Percentiles rank a stretch among this genome's conserved stretches.
phyloP scores from a whole-genome alignment of 2,888 invertebrate species.

The Tachystola acroxantha region DNA sequence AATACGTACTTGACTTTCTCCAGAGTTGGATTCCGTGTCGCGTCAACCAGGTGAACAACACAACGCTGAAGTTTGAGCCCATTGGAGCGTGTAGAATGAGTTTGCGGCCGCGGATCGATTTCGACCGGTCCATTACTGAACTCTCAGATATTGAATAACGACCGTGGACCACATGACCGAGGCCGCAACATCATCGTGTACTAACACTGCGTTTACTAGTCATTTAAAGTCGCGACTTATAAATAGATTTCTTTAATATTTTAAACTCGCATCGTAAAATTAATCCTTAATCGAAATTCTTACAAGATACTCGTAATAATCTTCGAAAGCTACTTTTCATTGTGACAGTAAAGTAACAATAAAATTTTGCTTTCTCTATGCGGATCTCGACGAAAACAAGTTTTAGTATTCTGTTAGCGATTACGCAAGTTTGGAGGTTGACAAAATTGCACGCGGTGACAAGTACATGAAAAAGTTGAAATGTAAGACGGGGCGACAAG shows the following conservation, averaged over 20 bases:
- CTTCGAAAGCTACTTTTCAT: conserved; percentile 28
- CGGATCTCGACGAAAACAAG: conserved; percentile 49
- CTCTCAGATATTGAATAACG: conserved; percentile 46
- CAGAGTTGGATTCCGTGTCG: conserved; percentile 60
- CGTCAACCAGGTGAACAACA: conserved; percentile 68
- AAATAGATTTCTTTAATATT: no score
- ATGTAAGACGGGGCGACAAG: conserved; percentile 38
- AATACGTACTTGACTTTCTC: conserved; percentile 71
- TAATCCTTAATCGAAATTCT: conserved; percentile 4
- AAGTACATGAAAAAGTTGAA: conserved; percentile 48
- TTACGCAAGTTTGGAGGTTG: conserved; percentile 58
- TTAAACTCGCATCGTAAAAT: conserved; percentile 16
- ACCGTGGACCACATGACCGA: conserved; percentile 34
- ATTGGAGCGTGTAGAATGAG: conserved; percentile 56
- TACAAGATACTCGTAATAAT: conserved; percentile 20
- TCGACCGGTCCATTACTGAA: conserved; percentile 50
- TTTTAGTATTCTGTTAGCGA: conserved; percentile 44
- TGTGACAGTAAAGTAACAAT: conserved; percentile 37
- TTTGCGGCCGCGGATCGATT: conserved; percentile 53
- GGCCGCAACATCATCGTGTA: conserved; percentile 15
- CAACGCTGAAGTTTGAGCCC: conserved; percentile 55
- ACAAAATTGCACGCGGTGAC: conserved; percentile 49
- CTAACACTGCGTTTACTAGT: conserved; percentile 13
- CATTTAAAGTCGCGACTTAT: neutral
- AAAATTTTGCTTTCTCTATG: conserved; percentile 56